Conservation (phyloP, 2,888 invertebrate species). For the Siphonodentalium dalli region DNA sequence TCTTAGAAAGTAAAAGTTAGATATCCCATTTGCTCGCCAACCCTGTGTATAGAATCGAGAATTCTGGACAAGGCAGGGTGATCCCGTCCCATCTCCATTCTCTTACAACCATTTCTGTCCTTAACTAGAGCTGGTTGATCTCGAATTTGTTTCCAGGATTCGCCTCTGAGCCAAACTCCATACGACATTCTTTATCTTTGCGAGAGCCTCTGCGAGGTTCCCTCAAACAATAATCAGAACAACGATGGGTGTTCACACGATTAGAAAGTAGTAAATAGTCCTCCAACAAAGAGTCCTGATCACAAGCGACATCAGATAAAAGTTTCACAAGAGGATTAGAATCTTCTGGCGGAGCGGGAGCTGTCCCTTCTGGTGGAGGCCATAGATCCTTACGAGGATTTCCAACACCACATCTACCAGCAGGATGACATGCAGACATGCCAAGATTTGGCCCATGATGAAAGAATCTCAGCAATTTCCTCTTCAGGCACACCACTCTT, state of each 20-base stretch:
- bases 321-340: conserved; percentile 20
- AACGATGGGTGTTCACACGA: conserved; percentile 20
- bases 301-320: conserved; percentile 18
- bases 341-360: conserved; percentile 20
- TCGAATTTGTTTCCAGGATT: too few species aligned
- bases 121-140: conserved; percentile 21
- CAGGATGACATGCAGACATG: conserved; percentile 29
- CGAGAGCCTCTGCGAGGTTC: too few species aligned
- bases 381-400: conserved; percentile 20
- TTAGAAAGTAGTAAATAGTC: conserved; percentile 21
- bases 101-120: conserved; percentile 25
- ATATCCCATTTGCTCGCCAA: conserved; percentile 36
- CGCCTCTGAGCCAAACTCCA: too few species aligned
- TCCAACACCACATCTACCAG: conserved; percentile 14
- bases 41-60: conserved; percentile 31
- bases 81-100: conserved; percentile 32
- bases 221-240: conserved; percentile 24
- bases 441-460: conserved; percentile 30
- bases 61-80: conserved; percentile 31
- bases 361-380: conserved; percentile 26
- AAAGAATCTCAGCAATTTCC: conserved; percentile 19
- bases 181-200: too few species aligned
- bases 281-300: conserved; percentile 18
- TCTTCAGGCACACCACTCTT: conserved; percentile 22
- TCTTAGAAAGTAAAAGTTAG: conserved; percentile 29